These are phyloP conservation scores for Leptinotarsa lineolata DNA, from an alignment of 1,140 invertebrate genomes.

Conservation along the genomic window DNA sequence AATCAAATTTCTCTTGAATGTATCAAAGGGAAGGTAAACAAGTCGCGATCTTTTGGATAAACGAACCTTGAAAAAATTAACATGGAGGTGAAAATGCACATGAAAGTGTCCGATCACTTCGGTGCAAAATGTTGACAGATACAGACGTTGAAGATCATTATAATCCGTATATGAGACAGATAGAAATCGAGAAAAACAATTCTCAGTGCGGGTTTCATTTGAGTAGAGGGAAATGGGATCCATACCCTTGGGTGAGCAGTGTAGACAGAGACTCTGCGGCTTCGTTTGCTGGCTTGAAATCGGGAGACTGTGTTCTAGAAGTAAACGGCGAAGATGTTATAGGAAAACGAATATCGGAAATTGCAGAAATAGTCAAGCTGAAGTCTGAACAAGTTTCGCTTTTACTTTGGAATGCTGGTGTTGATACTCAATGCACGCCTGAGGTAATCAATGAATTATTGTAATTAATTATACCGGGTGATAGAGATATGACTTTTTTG, in stretches of 20 bases:
- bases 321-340: constrained; percentile 67
- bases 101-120: constrained; percentile 33
- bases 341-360: constrained; percentile 63
- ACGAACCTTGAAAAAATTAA: constrained; percentile 47
- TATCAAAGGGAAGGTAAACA: constrained; percentile 36
- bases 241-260: constrained; percentile 69
- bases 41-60: constrained; percentile 25
- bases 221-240: constrained; percentile 71
- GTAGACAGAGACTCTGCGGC: constrained; percentile 60
- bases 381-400: constrained; percentile 55
- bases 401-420: constrained; percentile 58
- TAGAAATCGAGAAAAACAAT: constrained; percentile 50
- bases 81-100: constrained; percentile 49
- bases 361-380: constrained; percentile 61
- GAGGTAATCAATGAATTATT: constrained; percentile 50
- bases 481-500: too few relatives aligned
- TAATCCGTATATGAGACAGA: constrained; percentile 49
- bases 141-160: constrained; percentile 49
- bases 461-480: background rate
- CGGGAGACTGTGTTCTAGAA: constrained; percentile 68
- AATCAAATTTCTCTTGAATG: background rate
- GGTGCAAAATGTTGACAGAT: constrained; percentile 43
- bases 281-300: constrained; percentile 56
- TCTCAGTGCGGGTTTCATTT: constrained; percentile 66
- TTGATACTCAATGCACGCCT: constrained; percentile 57